These are phyloP conservation scores for Oryzias sinensis DNA, from an alignment of 2,797 vertebrate genomes.

Conservation along the genomic window DNA sequence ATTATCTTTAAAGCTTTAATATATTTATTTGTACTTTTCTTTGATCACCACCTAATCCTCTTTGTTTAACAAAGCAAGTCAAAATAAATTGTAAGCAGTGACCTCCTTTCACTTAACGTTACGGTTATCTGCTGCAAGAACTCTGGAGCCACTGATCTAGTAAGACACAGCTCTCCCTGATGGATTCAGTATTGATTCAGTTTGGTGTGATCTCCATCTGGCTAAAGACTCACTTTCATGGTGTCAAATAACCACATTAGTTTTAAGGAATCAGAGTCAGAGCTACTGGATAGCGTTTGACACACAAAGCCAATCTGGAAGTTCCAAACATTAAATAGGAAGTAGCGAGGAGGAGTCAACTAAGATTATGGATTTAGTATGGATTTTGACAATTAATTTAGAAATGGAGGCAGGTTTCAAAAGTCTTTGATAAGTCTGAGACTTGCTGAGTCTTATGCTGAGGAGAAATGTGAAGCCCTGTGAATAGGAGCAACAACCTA, in stretches of 20 bases:
- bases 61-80: slow-evolving; percentile 9
- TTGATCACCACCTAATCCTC: slow-evolving; percentile 12
- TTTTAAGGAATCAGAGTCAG: slow-evolving; percentile 40
- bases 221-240: slow-evolving; percentile 27
- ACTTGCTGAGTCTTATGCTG: slow-evolving; percentile 9
- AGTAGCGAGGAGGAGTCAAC: slow-evolving; percentile 36
- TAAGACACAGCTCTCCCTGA: slow-evolving; percentile 43
- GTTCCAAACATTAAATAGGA: slow-evolving; percentile 24
- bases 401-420: too few species aligned
- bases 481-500: slow-evolving; percentile 1
- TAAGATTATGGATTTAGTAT: slow-evolving; percentile 57
- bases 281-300: slow-evolving; percentile 42
- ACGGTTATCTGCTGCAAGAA: slow-evolving; percentile 43
- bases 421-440: too few species aligned
- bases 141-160: slow-evolving; percentile 42
- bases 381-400: too few species aligned
- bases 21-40: too few species aligned
- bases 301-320: slow-evolving; percentile 39
- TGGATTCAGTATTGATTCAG: slow-evolving; percentile 64
- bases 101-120: slow-evolving; percentile 15
- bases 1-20: too few species aligned
- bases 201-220: slow-evolving; percentile 59
- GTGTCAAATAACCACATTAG: slow-evolving; percentile 50
- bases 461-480: slow-evolving; percentile 30
- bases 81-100: slow-evolving; percentile 27